phyloP scores from a whole-genome alignment of 2,888 invertebrate genomes.

The Pollenia griseotomentosa region DNA sequence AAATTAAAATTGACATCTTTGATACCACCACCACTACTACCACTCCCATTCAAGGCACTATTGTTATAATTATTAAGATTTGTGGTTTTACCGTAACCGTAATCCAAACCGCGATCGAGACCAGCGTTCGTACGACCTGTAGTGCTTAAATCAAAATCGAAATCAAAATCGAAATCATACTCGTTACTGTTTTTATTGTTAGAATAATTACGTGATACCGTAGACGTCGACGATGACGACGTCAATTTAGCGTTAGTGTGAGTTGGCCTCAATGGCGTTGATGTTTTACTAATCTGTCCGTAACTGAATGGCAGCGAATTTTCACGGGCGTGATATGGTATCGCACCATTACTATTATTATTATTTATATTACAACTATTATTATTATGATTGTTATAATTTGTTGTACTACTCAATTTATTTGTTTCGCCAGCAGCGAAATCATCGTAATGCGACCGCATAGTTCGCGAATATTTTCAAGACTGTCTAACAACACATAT shows the following conservation, averaged over 20 bases:
- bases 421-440: slow-evolving; percentile 78
- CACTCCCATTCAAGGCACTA: slow-evolving; percentile 63
- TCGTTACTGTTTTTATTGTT: slow-evolving; percentile 75
- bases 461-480: slow-evolving; percentile 83
- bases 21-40: slow-evolving; percentile 55
- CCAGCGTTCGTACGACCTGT: slow-evolving; percentile 52
- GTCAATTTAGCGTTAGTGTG: slow-evolving; percentile 48
- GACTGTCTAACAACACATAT: slow-evolving; percentile 81
- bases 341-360: slow-evolving; percentile 81
- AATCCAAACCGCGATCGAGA: slow-evolving; percentile 52
- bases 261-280: slow-evolving; percentile 77
- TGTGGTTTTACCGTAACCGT: slow-evolving; percentile 71
- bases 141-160: slow-evolving; percentile 74
- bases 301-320: slow-evolving; percentile 96
- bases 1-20: slow-evolving; percentile 66
- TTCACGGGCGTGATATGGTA: slow-evolving; percentile 96
- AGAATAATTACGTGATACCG: slow-evolving; percentile 69
- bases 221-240: slow-evolving; percentile 49
- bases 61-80: slow-evolving; percentile 50
- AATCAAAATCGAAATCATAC: slow-evolving; percentile 79
- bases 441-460: slow-evolving; percentile 83
- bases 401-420: slow-evolving; percentile 76
- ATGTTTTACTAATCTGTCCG: slow-evolving; percentile 86
- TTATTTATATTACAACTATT: slow-evolving; percentile 75
- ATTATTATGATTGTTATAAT: slow-evolving; percentile 76